These are phyloP conservation scores for Epinotia demarniana DNA, from an alignment of 2,888 invertebrate genomes.

Conservation along the genomic window DNA sequence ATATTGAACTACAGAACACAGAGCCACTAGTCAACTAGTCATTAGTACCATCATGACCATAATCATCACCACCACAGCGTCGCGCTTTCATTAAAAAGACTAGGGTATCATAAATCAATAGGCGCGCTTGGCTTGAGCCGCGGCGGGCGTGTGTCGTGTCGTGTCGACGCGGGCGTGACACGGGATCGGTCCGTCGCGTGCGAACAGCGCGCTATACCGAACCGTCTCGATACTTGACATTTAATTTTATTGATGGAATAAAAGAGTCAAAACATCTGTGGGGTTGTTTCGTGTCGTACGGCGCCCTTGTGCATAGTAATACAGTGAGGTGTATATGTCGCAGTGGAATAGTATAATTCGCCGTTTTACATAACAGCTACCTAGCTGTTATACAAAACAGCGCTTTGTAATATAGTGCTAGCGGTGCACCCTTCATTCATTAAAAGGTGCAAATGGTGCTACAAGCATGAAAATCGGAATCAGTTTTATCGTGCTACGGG, in stretches of 20 bases:
- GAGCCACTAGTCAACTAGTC: too few species aligned
- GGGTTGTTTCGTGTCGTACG: neutral
- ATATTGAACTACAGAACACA: too few species aligned
- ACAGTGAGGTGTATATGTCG: too few species aligned
- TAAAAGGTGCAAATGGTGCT: too few species aligned
- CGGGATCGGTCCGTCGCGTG: slow-evolving; percentile 65
- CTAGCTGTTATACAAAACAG: too few species aligned
- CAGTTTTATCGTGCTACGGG: too few species aligned
- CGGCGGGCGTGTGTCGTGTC: slow-evolving; percentile 41
- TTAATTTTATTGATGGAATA: slow-evolving; percentile 15
- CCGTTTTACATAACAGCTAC: too few species aligned
- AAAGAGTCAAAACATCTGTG: neutral
- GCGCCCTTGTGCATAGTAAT: too few species aligned
- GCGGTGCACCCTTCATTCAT: too few species aligned
- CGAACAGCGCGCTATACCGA: slow-evolving; percentile 51
- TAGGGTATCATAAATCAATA: slow-evolving; percentile 53
- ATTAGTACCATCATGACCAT: neutral
- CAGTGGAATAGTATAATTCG: too few species aligned
- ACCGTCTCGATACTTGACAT: slow-evolving; percentile 48
- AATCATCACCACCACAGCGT: slow-evolving; percentile 50
- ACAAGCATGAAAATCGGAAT: too few species aligned
- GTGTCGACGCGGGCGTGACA: slow-evolving; percentile 55
- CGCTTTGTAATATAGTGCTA: too few species aligned
- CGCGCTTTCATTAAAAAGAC: slow-evolving; percentile 55
- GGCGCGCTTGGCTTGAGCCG: slow-evolving; percentile 42